Percentiles rank a stretch among this genome's conserved stretches.
These are phyloP conservation scores for Contarinia nasturtii DNA, from an alignment of 1,140 invertebrate genomes.

Conservation along the genomic window DNA sequence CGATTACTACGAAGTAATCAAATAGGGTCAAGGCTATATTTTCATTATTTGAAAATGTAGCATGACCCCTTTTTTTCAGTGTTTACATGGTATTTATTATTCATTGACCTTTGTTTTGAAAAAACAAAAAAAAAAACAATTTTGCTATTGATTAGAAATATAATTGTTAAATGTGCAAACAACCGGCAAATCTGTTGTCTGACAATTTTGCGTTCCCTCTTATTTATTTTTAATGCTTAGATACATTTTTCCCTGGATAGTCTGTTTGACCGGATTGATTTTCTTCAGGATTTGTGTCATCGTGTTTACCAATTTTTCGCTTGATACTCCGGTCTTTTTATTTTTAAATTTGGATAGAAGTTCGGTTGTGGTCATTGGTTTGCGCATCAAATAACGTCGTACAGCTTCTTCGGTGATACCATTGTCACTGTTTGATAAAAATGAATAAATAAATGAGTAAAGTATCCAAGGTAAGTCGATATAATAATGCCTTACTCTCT, in stretches of 20 bases:
- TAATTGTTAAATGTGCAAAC: too few relatives aligned
- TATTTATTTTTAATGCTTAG: slow-evolving; percentile 48
- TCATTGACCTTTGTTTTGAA: too few relatives aligned
- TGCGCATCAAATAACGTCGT: slow-evolving; percentile 75
- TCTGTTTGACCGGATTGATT: slow-evolving; percentile 84
- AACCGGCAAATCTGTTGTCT: too few relatives aligned
- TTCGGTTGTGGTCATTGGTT: slow-evolving; percentile 92
- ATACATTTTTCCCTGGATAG: slow-evolving; percentile 88
- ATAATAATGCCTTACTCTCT: slow-evolving; percentile 14
- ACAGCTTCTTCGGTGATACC: slow-evolving; percentile 90
- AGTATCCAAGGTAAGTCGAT: too few relatives aligned
- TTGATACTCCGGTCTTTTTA: slow-evolving; percentile 77
- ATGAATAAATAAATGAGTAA: neutral
- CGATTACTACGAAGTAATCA: too few relatives aligned
- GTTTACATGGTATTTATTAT: too few relatives aligned
- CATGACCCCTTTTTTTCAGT: too few relatives aligned
- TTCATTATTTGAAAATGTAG: too few relatives aligned
- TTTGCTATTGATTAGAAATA: too few relatives aligned
- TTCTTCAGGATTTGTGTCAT: slow-evolving; percentile 90
- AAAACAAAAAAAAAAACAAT: too few relatives aligned
- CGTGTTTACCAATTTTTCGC: slow-evolving; percentile 74
- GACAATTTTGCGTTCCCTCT: too few relatives aligned
- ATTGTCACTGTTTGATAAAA: slow-evolving; percentile 42
- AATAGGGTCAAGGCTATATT: too few relatives aligned
- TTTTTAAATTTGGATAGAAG: slow-evolving; percentile 87